A percentile compares a stretch with the other conserved stretches of the same genome.
Evolutionary conservation across 1,140 invertebrate genomes (phyloP).

Genomic region (Achatina immaculata): DNA sequence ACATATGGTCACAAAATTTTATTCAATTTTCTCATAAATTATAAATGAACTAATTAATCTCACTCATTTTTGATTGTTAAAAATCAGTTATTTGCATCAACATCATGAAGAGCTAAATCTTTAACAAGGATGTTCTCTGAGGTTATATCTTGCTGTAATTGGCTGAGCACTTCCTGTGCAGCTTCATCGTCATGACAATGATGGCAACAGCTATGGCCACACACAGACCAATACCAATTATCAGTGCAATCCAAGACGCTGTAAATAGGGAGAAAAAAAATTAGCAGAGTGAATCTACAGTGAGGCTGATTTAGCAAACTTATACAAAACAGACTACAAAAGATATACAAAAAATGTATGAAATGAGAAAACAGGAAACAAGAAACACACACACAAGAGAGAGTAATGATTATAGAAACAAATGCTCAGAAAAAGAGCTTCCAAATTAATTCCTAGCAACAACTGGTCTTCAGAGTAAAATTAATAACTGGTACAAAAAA

Average conservation of each 20-base stretch:
- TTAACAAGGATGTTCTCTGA: too few relatives aligned
- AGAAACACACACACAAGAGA: too few relatives aligned
- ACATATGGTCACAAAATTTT: too few relatives aligned
- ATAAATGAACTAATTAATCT: too few relatives aligned
- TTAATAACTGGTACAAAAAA: too few relatives aligned
- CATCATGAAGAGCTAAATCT: not conserved
- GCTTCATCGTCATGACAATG: not conserved
- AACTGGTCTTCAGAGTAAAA: too few relatives aligned
- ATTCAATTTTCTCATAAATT: too few relatives aligned
- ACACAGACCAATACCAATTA: not conserved
- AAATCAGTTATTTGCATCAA: too few relatives aligned
- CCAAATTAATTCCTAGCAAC: not conserved
- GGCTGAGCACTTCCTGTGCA: not conserved
- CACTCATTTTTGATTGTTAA: too few relatives aligned
- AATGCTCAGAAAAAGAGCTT: not conserved
- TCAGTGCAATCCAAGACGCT: conserved; percentile 24
- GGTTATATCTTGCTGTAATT: conserved; percentile 3
- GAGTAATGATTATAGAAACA: not conserved
- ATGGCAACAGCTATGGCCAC: not conserved
- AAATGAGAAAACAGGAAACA: not conserved
- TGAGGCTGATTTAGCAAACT: not conserved
- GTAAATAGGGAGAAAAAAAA: not conserved
- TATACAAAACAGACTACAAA: not conserved
- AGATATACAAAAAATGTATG: not conserved
- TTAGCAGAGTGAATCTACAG: not conserved